Base-by-base conservation (phyloP, 2,888 invertebrate species). In the Apodemia hepburni region DNA sequence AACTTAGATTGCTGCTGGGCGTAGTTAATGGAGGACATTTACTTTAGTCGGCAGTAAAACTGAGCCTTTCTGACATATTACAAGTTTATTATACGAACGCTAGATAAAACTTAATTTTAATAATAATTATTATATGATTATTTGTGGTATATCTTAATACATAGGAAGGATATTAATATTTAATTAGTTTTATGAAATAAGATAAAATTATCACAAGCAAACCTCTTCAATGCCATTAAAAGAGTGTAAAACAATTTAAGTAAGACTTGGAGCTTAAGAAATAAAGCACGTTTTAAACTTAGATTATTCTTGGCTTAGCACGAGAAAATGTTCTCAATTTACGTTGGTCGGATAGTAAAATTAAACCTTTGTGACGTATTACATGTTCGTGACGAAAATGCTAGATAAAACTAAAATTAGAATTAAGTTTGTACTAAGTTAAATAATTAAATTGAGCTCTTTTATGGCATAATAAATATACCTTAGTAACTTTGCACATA, bases 361-460 rank as follows among this genome's bases (percentile, higher is more conserved):
- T 80, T 82, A 77, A 78, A 78, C 76, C 75, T 71, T 65, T 72
- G 70, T 71, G 77, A 79, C 75, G 76, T 76, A 78, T 81, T 81
- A 75, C 74, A 70, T 69, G 73, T 71, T 71, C 84, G 83, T 83
- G 84, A 77, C 76, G 64, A 63, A 79, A 77, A 79, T 76, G 73
- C 33, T 69, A 75, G 51, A 64, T 27, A 54, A 33, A 57, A 35
- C 61, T 60, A 61, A 62, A 62, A 60, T 60, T 63, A 64, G 66
- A 64, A 66, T 61, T 42, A 57, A 58, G 54, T 58, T 65, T 17
- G 27, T 64, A 62, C 63, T 33, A 58, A 45, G 12, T 42, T 42
- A 42, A 42, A 42, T 42, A 15, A 42, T 42, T 42, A 15, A 15
- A 12, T 42, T 3, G 11, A 12, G 38, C 38, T 38, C 11, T 11